phyloP scores from a whole-genome alignment of 1,140 invertebrate species.

The Lasioglossum albipes region DNA sequence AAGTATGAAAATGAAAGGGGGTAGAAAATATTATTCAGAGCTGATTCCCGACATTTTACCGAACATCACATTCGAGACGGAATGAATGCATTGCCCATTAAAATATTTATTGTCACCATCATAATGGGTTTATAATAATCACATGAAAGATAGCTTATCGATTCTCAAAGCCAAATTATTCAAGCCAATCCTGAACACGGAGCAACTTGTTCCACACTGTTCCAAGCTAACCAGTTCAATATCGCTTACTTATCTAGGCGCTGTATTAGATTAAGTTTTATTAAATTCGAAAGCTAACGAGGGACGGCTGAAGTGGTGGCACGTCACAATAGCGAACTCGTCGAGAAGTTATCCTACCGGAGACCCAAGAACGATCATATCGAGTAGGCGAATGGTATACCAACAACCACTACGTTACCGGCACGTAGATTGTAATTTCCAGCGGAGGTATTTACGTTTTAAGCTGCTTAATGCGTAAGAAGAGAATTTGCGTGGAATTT shows the following conservation, averaged over 20 bases:
- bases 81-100: neutral
- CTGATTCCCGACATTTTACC: too few species aligned
- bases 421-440: conserved; percentile 56
- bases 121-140: neutral
- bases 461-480: conserved; percentile 63
- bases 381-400: conserved; percentile 48
- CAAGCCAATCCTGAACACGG: neutral
- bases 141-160: neutral
- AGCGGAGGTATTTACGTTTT: conserved; percentile 57
- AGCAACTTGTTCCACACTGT: neutral
- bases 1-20: too few species aligned
- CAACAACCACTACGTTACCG: conserved; percentile 1
- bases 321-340: neutral
- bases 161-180: neutral
- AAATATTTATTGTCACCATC: neutral
- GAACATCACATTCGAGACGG: neutral
- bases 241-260: neutral
- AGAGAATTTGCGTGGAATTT: conserved; percentile 66
- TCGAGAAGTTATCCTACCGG: neutral
- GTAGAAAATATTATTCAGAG: too few species aligned
- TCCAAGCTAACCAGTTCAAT: neutral
- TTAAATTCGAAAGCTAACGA: neutral
- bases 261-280: neutral
- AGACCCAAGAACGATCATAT: neutral
- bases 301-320: neutral